Base-by-base conservation (phyloP, 92 coral and sea anemone species). In the Porites cylindrica region DNA sequence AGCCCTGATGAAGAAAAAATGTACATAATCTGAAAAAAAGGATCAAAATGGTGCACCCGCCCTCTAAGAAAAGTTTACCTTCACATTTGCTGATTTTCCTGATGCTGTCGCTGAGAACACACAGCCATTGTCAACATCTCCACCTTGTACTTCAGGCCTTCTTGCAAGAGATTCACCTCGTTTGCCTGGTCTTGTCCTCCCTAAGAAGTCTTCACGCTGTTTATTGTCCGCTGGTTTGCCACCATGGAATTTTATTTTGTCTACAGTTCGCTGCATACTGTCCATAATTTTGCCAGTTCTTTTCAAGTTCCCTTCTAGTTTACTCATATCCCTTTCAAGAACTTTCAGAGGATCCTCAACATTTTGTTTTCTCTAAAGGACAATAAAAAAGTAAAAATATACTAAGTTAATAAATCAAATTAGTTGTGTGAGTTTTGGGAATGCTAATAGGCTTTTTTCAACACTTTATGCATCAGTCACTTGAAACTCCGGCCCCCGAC, bases 11-110 rank as follows among this genome's bases (percentile, higher is more conserved):
- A 29, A 47, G 72, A 19, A 16, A 21, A 21, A 14, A 1, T 10
- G 10, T 12, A 10, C 14, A 56, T 56, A 56, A 56, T 56, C 16
- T 8, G 43, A 38, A 53, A 29, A 76, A 21, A 8, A 53, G 47
- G 29, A 17, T 1, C 20, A 5, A 53, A 52, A 29, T 29, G 32
- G 32, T 29, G 32, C 32, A 29, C 32, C 32, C 32, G 3, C 32
- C 32, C 32, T 29, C 32, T 29, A 16, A 61, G 8, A 23, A 12
- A 14, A 14, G 58, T 17, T 77, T 51, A 95, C 99, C 98, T 97
- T 97, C 3, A 97, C 99, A 87, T 95, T 95, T 23, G 99, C 90
- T 0, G 98, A 90, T 65, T 91, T 92, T 77, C 99, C 98, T 69
- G 99, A 93, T 1, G 91, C 93, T 51, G 88, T 85, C 62, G 89